These are phyloP conservation scores for Scytalopus superciliaris DNA, from an alignment of 2,113 vertebrate genomes.

Conservation along the genomic window DNA sequence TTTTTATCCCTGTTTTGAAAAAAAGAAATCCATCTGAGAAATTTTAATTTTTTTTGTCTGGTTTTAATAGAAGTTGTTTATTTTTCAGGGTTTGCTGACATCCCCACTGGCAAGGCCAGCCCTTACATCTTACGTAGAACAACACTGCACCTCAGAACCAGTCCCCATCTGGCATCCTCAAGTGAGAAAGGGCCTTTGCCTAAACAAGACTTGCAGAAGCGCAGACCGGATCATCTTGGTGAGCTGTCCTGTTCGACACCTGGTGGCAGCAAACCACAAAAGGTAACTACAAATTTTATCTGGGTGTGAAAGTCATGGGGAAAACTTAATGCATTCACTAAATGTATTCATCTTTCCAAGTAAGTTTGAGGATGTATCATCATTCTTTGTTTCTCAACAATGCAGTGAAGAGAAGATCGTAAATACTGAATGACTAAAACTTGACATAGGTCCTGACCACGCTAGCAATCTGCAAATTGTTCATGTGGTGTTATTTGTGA, in stretches of 20 bases:
- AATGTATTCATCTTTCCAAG: neutral
- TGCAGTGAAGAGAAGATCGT: neutral
- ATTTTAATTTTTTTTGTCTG: neutral
- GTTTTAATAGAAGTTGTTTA: neutral
- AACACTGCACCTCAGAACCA: constrained; percentile 71
- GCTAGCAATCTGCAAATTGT: neutral
- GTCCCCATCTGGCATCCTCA: constrained; percentile 66
- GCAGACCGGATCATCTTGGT: constrained; percentile 33
- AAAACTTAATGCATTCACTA: neutral
- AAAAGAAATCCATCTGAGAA: neutral
- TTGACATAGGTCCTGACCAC: neutral
- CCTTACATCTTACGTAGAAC: constrained; percentile 81
- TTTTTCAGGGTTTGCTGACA: constrained; percentile 83
- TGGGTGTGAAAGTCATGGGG: neutral
- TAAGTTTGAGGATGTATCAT: neutral
- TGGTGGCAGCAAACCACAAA: constrained; percentile 79
- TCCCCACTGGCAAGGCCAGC: constrained; percentile 78
- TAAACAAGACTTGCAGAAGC: neutral
- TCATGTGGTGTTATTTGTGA: neutral
- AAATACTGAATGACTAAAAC: neutral
- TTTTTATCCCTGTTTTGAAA: neutral
- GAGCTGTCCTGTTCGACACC: constrained; percentile 55
- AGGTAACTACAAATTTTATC: constrained; percentile 53
- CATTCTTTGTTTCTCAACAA: neutral
- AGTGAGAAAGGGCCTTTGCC: constrained; percentile 29